Percentiles rank a stretch among this genome's conserved stretches.
phyloP scores from a whole-genome alignment of 2,888 invertebrate species.

The Agonopterix arenella region DNA sequence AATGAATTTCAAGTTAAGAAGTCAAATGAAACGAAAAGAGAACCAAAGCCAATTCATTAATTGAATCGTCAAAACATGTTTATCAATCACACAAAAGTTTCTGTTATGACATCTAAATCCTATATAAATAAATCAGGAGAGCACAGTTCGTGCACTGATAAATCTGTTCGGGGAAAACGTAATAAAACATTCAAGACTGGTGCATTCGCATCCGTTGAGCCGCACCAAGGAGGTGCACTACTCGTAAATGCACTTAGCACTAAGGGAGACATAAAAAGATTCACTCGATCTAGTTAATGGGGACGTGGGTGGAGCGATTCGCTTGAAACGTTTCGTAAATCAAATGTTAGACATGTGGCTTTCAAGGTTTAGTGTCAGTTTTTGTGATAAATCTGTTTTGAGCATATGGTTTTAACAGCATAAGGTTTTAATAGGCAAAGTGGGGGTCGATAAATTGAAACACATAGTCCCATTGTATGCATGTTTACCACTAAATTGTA shows the following conservation, averaged over 20 bases:
- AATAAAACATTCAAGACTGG: constrained; percentile 47
- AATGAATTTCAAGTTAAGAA: too few relatives aligned
- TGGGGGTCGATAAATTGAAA: too few relatives aligned
- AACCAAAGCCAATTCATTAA: too few relatives aligned
- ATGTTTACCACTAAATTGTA: too few relatives aligned
- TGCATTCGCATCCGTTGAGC: constrained; percentile 37
- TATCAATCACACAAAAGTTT: not conserved
- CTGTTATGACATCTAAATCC: not conserved
- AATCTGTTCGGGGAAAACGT: constrained; percentile 27
- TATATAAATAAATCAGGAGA: constrained; percentile 18
- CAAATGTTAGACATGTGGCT: constrained; percentile 28
- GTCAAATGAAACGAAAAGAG: too few relatives aligned
- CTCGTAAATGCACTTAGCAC: constrained; percentile 29
- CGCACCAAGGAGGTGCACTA: constrained; percentile 22
- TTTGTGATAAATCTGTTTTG: too few relatives aligned
- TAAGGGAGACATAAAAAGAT: constrained; percentile 62
- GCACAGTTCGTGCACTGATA: constrained; percentile 29
- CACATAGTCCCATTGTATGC: too few relatives aligned
- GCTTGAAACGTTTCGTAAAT: constrained; percentile 32
- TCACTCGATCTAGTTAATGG: constrained; percentile 63
- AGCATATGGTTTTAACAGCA: too few relatives aligned
- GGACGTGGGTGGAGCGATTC: constrained; percentile 43
- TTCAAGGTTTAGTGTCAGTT: constrained; percentile 1
- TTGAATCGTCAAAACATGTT: not conserved
- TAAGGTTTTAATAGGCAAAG: too few relatives aligned